These are phyloP conservation scores for Lepetodrilus schrolli DNA, from an alignment of 2,888 invertebrate genomes.

Conservation along the genomic window DNA sequence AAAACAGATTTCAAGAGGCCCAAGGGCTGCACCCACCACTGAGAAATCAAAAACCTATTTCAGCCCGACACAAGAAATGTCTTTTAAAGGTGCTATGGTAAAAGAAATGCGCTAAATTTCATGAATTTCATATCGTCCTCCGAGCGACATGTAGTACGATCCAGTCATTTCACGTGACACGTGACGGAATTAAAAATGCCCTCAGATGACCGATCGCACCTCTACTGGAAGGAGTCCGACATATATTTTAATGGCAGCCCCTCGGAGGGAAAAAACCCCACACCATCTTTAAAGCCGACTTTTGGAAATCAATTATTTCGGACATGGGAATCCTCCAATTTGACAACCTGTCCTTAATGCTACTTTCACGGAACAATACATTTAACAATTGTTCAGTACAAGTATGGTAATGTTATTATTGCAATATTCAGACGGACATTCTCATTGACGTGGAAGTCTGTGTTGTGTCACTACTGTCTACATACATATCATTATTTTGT, in stretches of 20 bases:
- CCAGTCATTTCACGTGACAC: not conserved
- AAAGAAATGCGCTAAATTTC: slow-evolving; percentile 19
- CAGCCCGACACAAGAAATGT: not conserved
- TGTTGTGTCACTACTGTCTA: no score
- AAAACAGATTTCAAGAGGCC: slow-evolving; percentile 24
- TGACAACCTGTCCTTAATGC: no score
- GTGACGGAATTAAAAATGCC: not conserved
- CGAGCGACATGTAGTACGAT: no score
- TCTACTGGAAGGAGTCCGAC: no score
- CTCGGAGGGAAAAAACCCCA: no score
- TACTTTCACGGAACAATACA: no score
- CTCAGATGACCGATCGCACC: not conserved
- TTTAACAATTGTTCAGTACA: no score
- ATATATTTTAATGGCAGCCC: slow-evolving; percentile 1
- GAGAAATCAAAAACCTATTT: slow-evolving; percentile 19
- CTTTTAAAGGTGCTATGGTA: slow-evolving; percentile 8
- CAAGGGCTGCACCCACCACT: not conserved
- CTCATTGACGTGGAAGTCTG: no score
- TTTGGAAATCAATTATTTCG: slow-evolving; percentile 15
- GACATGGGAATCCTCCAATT: no score
- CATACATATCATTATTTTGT: no score
- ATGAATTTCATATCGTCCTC: slow-evolving; percentile 8
- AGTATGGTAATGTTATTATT: no score
- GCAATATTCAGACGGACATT: no score
- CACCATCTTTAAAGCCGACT: not conserved